These are phyloP conservation scores for Gorsachius magnificus DNA, from an alignment of 2,797 vertebrate genomes.

Conservation along the genomic window DNA sequence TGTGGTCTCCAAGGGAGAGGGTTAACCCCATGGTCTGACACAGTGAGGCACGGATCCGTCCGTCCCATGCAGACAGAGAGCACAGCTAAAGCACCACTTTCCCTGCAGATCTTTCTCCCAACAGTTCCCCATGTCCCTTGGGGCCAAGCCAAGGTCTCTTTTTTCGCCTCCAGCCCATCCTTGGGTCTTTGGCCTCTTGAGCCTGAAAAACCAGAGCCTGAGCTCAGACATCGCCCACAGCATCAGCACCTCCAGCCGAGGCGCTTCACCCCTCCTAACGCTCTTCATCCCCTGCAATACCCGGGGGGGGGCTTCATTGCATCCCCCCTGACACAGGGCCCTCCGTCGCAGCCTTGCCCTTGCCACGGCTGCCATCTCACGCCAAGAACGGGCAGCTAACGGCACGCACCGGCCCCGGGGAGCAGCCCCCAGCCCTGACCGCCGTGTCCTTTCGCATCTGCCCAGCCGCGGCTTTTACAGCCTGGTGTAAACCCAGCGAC, in stretches of 20 bases:
- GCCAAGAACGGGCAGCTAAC: neutral
- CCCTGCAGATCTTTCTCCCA: neutral
- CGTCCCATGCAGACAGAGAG: rapidly evolving
- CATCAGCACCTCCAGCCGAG: neutral
- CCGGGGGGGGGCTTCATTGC: neutral
- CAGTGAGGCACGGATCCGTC: rapidly evolving
- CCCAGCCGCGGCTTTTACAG: neutral
- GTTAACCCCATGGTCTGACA: too few relatives aligned
- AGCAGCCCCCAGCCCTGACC: neutral
- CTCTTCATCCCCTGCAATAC: neutral
- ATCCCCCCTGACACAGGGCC: rapidly evolving
- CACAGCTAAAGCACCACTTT: neutral
- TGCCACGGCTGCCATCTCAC: rapidly evolving
- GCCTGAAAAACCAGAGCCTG: neutral
- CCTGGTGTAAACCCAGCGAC: neutral
- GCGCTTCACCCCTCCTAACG: neutral
- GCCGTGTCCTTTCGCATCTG: neutral
- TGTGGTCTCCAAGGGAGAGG: neutral
- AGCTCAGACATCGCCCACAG: rapidly evolving
- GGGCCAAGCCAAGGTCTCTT: neutral
- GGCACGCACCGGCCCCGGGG: neutral
- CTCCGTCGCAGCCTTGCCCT: neutral
- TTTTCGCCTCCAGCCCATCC: neutral
- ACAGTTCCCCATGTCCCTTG: too few relatives aligned
- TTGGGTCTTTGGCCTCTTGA: neutral